phyloP scores from a whole-genome alignment of 2,113 vertebrate genomes.

The Turdus rufiventris region DNA sequence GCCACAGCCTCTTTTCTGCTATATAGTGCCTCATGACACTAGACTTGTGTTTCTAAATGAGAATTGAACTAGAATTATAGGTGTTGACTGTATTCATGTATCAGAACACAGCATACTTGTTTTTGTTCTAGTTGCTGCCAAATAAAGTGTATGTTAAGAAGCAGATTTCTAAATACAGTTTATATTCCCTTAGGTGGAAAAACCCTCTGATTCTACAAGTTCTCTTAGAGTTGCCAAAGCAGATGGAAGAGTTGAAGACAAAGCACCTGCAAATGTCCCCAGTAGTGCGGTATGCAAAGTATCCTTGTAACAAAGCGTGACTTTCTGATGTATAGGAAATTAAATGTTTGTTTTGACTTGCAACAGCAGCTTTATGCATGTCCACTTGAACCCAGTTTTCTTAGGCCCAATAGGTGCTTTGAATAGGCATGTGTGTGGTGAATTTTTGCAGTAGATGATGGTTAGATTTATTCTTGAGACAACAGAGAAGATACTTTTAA shows the following conservation, averaged over 20 bases:
- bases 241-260: conserved; percentile 88
- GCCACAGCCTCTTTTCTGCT: neutral
- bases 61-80: neutral
- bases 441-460: neutral
- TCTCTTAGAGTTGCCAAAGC: conserved; percentile 87
- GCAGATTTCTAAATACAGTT: neutral
- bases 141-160: neutral
- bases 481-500: neutral
- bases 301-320: neutral
- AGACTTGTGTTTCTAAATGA: neutral
- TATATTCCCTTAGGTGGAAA: conserved; percentile 79
- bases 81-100: neutral
- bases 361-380: fast-evolving
- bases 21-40: neutral
- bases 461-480: neutral
- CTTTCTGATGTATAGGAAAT: neutral
- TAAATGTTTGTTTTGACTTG: neutral
- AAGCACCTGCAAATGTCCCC: conserved; percentile 74
- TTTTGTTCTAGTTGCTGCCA: neutral
- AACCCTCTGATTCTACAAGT: conserved; percentile 81
- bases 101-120: neutral
- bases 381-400: neutral
- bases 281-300: conserved; percentile 80
- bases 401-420: neutral
- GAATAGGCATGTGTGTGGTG: neutral